Evolutionary conservation across 1,140 invertebrate genomes (phyloP), one percentile per base, ranked within the genome.

Genomic region (Leptinotarsa lineolata): DNA sequence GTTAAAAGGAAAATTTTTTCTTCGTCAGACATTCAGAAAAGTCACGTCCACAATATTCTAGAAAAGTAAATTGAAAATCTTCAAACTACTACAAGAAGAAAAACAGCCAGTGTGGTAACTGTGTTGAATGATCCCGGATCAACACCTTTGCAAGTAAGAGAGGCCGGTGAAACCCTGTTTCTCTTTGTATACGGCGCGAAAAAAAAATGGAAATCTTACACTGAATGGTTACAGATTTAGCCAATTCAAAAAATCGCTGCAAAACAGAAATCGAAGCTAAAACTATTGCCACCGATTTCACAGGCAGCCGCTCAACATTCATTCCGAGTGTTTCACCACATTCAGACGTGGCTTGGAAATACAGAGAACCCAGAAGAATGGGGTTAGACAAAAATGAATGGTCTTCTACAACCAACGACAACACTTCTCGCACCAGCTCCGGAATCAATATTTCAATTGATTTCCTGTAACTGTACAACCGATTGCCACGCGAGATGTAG

Each of bases 281-380:
- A 63, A 63, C 20, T 63, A 63, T 22, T 22, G 20, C 3, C 48
- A 54, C 48, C 48, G n/a, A 54, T 12, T 54, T 54, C 48, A 54
- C 0, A 54, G 48, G 48, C 60, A 21, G 60, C 20, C 20, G 60
- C 60, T 21, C 60, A 63, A 20, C 60, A 63, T 63, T 63, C 20
- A 20, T 54, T n/a, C 13, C 48, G 46, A 13, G 46, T 54, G 5
- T 54, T 54, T n/a, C 4, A 54, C 15, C 46, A 54, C 12, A 54
- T 54, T 54, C 46, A 54, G 46, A 54, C 13, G n/a, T n/a, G 46
- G 46, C 46, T 54, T 63, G 20, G 60, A 15, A 63, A 63, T 63
- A 63, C 4, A 15, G 18, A 22, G 8, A 63, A 63, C 18, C 18
- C 22, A n/a, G 46, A 54, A 16, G 4, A 54, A 54, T 54, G 46